Conservation (phyloP, 2,797 vertebrate species). For the Lepidocolaptes lacrymiger region DNA sequence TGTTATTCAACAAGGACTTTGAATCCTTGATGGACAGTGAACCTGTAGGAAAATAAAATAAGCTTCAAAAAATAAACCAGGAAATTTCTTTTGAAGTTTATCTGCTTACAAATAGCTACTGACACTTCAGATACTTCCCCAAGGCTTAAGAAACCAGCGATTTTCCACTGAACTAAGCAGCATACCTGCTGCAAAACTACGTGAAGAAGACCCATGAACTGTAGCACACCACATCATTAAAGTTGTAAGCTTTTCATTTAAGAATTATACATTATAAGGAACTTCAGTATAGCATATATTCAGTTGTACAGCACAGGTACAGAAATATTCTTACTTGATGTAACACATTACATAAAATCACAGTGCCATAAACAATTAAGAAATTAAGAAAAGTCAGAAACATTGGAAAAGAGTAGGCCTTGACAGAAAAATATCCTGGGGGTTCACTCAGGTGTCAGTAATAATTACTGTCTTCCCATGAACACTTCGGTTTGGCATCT, state of each 20-base stretch:
- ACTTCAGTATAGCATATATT: neutral
- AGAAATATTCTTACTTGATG: neutral
- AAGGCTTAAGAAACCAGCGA: neutral
- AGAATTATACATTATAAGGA: neutral
- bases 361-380: neutral
- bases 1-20: neutral
- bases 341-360: neutral
- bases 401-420: neutral
- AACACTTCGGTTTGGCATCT: neutral
- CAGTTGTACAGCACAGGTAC: neutral
- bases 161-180: neutral
- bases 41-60: neutral
- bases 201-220: neutral
- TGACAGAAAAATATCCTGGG: neutral
- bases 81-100: neutral
- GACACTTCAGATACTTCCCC: neutral
- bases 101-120: neutral
- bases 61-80: neutral
- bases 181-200: neutral
- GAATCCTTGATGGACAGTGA: neutral
- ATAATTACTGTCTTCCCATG: neutral
- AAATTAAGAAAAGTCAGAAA: neutral
- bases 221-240: neutral
- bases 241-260: neutral
- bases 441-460: neutral